Conservation (phyloP, 2,888 invertebrate genomes). For the Melikaiella ostensackeni region DNA sequence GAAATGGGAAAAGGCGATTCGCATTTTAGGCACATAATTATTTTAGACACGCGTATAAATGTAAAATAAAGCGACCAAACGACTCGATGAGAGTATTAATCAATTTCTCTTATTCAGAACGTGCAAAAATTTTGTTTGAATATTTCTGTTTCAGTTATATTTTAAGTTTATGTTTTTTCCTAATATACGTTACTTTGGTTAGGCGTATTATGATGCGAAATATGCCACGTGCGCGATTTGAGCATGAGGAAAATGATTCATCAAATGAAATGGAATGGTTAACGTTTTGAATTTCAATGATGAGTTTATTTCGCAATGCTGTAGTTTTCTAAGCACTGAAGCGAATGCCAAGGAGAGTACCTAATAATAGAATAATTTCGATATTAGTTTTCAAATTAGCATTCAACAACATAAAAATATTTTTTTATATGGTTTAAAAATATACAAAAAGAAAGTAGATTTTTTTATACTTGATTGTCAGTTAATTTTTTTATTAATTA, state of each 20-base stretch:
- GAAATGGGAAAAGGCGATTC: conserved; percentile 10
- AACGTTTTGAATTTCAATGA: conserved; percentile 29
- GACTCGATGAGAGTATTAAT: not conserved
- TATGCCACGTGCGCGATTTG: not conserved
- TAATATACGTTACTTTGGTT: not conserved
- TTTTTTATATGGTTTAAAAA: no score
- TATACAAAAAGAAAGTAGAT: no score
- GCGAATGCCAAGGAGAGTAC: not conserved
- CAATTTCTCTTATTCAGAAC: conserved; percentile 3
- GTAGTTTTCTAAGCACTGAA: not conserved
- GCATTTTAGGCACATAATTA: not conserved
- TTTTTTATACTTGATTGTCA: not conserved
- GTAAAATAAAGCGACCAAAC: conserved; percentile 3
- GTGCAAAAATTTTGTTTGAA: conserved; percentile 23
- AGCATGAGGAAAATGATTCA: conserved; percentile 14
- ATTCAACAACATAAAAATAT: no score
- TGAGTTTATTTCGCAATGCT: conserved; percentile 19
- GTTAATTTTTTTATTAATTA: not conserved
- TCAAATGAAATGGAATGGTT: conserved; percentile 15
- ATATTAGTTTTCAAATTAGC: no score
- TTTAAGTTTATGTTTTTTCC: no score
- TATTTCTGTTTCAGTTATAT: not conserved
- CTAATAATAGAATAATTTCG: not conserved
- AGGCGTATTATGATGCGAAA: not conserved
- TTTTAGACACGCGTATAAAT: not conserved